A percentile compares a stretch with the other conserved stretches of the same genome.
These are phyloP conservation scores for Chymomyza procnemis DNA, from an alignment of 2,888 invertebrate genomes.

Conservation along the genomic window DNA sequence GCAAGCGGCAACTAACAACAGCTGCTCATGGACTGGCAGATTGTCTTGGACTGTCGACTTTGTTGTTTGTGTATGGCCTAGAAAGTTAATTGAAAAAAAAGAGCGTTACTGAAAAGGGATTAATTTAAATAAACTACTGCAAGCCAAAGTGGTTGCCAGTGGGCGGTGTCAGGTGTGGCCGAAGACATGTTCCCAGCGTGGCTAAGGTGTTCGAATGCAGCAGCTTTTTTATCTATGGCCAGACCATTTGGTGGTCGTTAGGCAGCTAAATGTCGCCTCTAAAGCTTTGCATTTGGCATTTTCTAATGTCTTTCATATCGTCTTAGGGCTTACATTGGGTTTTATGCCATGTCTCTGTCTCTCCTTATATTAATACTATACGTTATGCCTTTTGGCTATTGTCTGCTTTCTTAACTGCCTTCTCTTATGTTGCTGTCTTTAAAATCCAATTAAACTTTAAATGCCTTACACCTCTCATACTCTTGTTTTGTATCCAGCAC, in stretches of 20 bases:
- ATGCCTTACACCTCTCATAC: neutral
- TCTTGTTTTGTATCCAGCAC: neutral
- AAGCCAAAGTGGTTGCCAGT: neutral
- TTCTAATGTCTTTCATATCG: neutral
- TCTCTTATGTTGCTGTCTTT: neutral
- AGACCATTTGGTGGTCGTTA: neutral
- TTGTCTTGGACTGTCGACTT: constrained; percentile 15
- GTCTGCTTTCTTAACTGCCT: neutral
- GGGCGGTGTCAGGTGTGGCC: neutral
- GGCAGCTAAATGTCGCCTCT: neutral
- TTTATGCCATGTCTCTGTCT: neutral
- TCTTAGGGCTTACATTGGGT: neutral
- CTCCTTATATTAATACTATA: neutral
- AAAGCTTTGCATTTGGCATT: neutral
- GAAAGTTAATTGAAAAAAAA: constrained; percentile 71
- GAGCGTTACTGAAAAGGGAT: constrained; percentile 48
- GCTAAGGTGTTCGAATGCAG: neutral
- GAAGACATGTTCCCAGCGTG: neutral
- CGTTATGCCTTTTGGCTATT: neutral
- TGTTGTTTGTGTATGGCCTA: constrained; percentile 56
- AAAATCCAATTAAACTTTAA: constrained; percentile 4
- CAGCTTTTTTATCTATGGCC: neutral
- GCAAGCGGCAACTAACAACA: constrained; percentile 11
- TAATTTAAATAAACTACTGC: constrained; percentile 68
- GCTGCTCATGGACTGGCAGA: constrained; percentile 4